Evolutionary conservation across 2,113 vertebrate genomes (phyloP), one percentile per base, ranked within the genome.

Genomic region (Arothron firmamentum): DNA sequence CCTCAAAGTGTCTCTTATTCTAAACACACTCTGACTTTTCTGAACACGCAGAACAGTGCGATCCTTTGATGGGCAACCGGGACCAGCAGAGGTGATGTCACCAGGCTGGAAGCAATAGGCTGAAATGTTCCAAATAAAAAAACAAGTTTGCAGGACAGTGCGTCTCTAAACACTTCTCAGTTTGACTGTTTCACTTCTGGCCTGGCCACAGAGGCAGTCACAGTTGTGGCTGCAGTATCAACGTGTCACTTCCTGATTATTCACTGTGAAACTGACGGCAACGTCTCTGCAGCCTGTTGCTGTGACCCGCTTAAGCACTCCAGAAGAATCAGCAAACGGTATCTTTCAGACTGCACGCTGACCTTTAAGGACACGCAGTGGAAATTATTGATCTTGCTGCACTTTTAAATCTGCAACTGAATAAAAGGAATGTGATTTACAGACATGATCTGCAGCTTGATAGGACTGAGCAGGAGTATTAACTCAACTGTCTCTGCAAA

Each of bases 191-290:
- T 88, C 83, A 83, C 76, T 83, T 77, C 80, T 79, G 84, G 70
- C 73, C 80, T 62, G 70, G 76, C 78, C 85, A 79, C 82, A 86
- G 73, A 82, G 73, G 75, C 75, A 69, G 79, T 81, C 85, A 79
- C 78, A 88, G 83, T 84, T 83, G 77, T 83, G 81, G 82, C 75
- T 83, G 73, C 82, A 79, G 82, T 70, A 80, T 83, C 72, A 81
- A 74, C 77, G 84, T 88, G 88, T 85, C 78, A 60, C 71, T 88
- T 89, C 82, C 84, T 88, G 88, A 87, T 86, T 87, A 88, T 85
- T 88, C 84, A 85, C 80, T 75, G 81, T 70, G 85, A 88, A 88
- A 87, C 84, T 79, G 81, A 55, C 56, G 72, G 78, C 56, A 79
- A 81, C 70, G 65, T 65, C 78, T 87, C 80, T 74, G 57, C 55